These are phyloP conservation scores for Liparis tanakae DNA, from an alignment of 2,797 vertebrate genomes.

Conservation along the genomic window DNA sequence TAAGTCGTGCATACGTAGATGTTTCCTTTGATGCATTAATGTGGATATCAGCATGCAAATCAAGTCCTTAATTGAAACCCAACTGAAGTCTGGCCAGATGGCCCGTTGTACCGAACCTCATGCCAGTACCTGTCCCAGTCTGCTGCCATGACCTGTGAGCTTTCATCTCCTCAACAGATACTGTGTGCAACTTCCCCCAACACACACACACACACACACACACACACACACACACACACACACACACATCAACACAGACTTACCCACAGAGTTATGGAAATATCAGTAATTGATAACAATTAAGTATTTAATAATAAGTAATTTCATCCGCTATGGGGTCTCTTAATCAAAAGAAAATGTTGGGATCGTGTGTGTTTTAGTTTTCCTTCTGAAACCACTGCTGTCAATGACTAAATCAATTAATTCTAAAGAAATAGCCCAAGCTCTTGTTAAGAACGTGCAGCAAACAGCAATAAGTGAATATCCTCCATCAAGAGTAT, in stretches of 20 bases:
- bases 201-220: slow-evolving; percentile 11
- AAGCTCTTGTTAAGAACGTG: neutral
- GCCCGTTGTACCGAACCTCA: slow-evolving; percentile 66
- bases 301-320: no score
- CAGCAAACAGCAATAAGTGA: no score
- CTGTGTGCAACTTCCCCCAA: slow-evolving; percentile 1
- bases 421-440: neutral
- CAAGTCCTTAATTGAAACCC: slow-evolving; percentile 73
- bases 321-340: neutral
- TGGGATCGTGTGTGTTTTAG: neutral
- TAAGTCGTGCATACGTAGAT: slow-evolving; percentile 47
- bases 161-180: slow-evolving; percentile 51
- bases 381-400: neutral
- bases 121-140: slow-evolving; percentile 65
- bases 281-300: no score
- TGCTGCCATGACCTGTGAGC: slow-evolving; percentile 46
- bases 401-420: neutral
- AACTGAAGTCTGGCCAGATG: slow-evolving; percentile 74
- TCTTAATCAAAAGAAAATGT: neutral
- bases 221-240: slow-evolving; percentile 1
- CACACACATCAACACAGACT: neutral
- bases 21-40: slow-evolving; percentile 72
- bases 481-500: no score
- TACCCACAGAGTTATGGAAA: neutral
- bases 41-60: slow-evolving; percentile 73